Conservation (phyloP, 37 sponge, comb jelly and placozoan species). For the Dysidea cf. avara region DNA sequence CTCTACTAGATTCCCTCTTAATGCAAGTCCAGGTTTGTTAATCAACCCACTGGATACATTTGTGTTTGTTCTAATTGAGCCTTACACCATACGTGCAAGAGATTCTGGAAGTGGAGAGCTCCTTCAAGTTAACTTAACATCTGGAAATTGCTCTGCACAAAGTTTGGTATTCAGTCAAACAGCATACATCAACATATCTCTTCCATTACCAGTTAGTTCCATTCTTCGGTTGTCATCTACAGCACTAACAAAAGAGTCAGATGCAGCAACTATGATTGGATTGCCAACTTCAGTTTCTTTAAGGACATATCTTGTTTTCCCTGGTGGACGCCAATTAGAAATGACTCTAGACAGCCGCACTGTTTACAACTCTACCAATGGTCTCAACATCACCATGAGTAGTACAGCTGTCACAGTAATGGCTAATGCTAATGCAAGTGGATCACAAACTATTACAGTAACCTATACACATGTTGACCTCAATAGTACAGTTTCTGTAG, state of each 20-base stretch:
- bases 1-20: conserved; percentile 34
- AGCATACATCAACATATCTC: conserved; percentile 10
- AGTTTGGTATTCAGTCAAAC: conserved; percentile 14
- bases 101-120: conserved; percentile 36
- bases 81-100: conserved; percentile 6
- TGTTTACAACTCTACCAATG: conserved; percentile 1
- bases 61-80: conserved; percentile 33
- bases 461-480: conserved; percentile 53
- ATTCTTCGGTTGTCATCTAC: background rate
- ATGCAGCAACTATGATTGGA: conserved; percentile 20
- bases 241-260: conserved; percentile 16
- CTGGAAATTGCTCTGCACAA: background rate
- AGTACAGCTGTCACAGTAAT: background rate
- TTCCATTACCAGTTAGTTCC: conserved; percentile 19
- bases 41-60: conserved; percentile 29
- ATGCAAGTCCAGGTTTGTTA: conserved; percentile 8
- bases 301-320: conserved; percentile 15
- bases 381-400: background rate
- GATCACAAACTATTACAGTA: conserved; percentile 8
- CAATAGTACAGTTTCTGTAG: too few relatives aligned
- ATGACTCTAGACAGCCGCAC: conserved; percentile 41
- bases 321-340: conserved; percentile 19
- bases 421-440: conserved; percentile 10
- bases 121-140: conserved; percentile 36
- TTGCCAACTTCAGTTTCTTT: conserved; percentile 15